Percentiles rank a stretch among this genome's conserved stretches.
Conservation (phyloP, 1,140 invertebrate species). For the Medauroidea extradentata region DNA sequence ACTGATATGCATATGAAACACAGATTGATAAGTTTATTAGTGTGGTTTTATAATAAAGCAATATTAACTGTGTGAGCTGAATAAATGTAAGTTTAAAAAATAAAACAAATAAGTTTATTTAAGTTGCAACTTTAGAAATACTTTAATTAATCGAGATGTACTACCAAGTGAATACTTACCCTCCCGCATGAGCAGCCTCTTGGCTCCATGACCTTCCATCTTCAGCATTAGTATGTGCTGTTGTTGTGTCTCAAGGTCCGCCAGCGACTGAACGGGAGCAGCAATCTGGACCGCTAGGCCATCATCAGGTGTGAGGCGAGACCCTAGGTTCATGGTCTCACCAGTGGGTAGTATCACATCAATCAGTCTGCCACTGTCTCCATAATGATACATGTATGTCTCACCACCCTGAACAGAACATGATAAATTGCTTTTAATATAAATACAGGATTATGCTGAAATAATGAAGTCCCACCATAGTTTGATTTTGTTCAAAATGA, state of each 20-base stretch:
- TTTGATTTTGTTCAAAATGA: not conserved
- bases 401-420: slow-evolving; percentile 62
- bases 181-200: slow-evolving; percentile 31
- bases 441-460: not conserved
- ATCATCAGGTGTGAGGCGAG: slow-evolving; percentile 67
- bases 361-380: slow-evolving; percentile 76
- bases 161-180: too few species aligned
- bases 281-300: slow-evolving; percentile 67
- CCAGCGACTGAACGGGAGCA: slow-evolving; percentile 23
- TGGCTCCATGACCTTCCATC: slow-evolving; percentile 33
- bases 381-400: slow-evolving; percentile 86
- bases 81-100: too few species aligned
- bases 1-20: too few species aligned
- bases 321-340: slow-evolving; percentile 74
- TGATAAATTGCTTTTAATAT: not conserved
- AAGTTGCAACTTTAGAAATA: too few species aligned
- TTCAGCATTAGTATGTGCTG: slow-evolving; percentile 21
- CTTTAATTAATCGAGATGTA: too few species aligned
- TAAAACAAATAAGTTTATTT: too few species aligned
- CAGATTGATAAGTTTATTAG: too few species aligned
- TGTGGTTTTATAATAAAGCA: too few species aligned
- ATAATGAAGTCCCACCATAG: too few species aligned
- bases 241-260: slow-evolving; percentile 13
- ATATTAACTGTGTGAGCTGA: too few species aligned
- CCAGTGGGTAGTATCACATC: slow-evolving; percentile 85